Percentiles rank a stretch among this genome's conserved stretches.
phyloP scores from a whole-genome alignment of 2,888 invertebrate species.

The Antitype chi region DNA sequence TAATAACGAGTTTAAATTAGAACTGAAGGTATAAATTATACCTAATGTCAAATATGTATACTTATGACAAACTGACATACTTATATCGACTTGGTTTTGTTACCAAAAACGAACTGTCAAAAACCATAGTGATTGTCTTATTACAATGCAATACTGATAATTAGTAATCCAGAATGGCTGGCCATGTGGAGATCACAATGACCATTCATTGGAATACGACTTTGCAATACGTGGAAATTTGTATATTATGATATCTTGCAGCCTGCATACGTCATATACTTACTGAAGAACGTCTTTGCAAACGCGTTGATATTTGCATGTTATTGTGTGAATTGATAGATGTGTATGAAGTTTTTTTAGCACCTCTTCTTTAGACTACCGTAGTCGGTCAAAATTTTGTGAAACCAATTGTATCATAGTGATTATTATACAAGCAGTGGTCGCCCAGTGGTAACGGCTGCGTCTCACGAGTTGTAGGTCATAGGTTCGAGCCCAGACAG shows the following conservation, averaged over 20 bases:
- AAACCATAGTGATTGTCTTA: constrained; percentile 7
- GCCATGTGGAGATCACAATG: constrained; percentile 8
- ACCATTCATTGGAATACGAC: background rate
- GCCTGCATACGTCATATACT: background rate
- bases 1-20: no score
- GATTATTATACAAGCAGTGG: background rate
- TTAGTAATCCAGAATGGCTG: background rate
- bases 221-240: constrained; percentile 18
- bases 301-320: background rate
- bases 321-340: constrained; percentile 23
- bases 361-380: constrained; percentile 5
- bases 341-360: constrained; percentile 15
- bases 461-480: no score
- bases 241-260: constrained; percentile 7
- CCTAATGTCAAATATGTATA: no score
- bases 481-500: no score
- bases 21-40: no score
- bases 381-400: background rate
- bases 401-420: background rate
- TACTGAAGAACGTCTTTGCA: background rate
- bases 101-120: constrained; percentile 2
- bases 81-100: background rate
- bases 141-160: background rate
- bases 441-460: no score
- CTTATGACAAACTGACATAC: background rate